Base-by-base conservation (phyloP, 2,113 vertebrate species). In the Struthio camelus region DNA sequence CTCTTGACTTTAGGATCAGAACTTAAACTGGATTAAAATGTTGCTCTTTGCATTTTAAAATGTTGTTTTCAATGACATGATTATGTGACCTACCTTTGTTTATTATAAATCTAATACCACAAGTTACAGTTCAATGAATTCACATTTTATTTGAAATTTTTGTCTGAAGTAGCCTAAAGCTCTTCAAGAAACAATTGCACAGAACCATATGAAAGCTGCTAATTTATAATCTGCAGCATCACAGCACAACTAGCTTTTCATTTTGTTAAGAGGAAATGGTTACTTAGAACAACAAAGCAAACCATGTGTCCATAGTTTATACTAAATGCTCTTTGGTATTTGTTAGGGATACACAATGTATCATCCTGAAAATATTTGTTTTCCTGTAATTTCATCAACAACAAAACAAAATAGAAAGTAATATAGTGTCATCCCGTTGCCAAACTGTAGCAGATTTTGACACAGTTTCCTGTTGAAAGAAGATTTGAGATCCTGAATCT, bases 61-160 rank as follows among this genome's bases (percentile, higher is more conserved):
- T 8, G 76, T 25, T 92, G 54, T 61, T 96, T 96, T 95, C 76
- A 96, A 79, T 70, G 89, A 97, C 84, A 42, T 73, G 86, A 97
- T 97, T 85, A 97, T 97, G 97, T 97, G 95, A 98, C 98, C 98
- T 98, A 92, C 97, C 98, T 98, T 97, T 99, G 98, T 98, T 99
- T 98, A 98, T 98, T 97, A 98, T 98, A 98, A 98, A 97, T 97
- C 96, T 97, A 97, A 98, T 98, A 97, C 97, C 59, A 90, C 89
- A 87, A 89, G 99, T 98, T 98, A 98, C 99, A 98, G 98, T 98
- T 98, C 98, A 98, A 83, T 96, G 98, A 92, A 96, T 98, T 98
- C 97, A 81, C 97, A 98, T 98, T 99, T 98, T 98, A 97, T 97
- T 97, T 98, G 96, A 97, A 92, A 46, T 96, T 93, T 90, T 87